Conservation (phyloP, 2,888 invertebrate species). For the Drepana falcataria region DNA sequence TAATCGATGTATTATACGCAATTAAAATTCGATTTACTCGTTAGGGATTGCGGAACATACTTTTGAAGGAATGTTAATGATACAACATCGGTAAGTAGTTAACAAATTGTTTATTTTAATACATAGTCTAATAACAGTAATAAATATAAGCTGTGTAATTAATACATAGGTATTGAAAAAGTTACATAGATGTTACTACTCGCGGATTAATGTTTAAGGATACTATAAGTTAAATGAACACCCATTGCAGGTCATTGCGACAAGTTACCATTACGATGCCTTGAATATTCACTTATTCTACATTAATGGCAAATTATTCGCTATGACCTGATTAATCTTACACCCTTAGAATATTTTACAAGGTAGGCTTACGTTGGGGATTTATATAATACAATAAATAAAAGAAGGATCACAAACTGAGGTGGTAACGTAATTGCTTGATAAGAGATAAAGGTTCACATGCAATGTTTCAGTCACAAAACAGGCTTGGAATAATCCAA, state of each 20-base stretch:
- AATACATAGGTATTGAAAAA: constrained; percentile 13
- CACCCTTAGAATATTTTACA: constrained; percentile 31
- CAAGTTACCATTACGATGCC: constrained; percentile 62
- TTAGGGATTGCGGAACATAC: constrained; percentile 2
- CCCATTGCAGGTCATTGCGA: constrained; percentile 60
- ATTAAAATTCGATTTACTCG: constrained; percentile 8
- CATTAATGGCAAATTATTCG: constrained; percentile 68
- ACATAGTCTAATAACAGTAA: constrained; percentile 30
- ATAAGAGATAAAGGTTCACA: no score
- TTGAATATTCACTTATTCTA: background rate
- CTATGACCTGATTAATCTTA: constrained; percentile 44
- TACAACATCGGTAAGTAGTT: constrained; percentile 24
- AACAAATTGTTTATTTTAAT: constrained; percentile 36
- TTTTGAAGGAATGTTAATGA: constrained; percentile 15
- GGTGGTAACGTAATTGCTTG: no score
- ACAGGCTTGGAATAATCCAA: no score
- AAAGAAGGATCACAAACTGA: no score
- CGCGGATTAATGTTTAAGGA: constrained; percentile 14
- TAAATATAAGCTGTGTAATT: constrained; percentile 25
- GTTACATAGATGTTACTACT: constrained; percentile 15
- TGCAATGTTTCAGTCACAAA: no score
- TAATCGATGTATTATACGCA: no score
- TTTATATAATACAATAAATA: no score
- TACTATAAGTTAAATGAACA: constrained; percentile 31
- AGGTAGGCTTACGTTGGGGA: constrained; percentile 5